Conservation (phyloP, 1,140 invertebrate species). For the Condylostylus longicornis region DNA sequence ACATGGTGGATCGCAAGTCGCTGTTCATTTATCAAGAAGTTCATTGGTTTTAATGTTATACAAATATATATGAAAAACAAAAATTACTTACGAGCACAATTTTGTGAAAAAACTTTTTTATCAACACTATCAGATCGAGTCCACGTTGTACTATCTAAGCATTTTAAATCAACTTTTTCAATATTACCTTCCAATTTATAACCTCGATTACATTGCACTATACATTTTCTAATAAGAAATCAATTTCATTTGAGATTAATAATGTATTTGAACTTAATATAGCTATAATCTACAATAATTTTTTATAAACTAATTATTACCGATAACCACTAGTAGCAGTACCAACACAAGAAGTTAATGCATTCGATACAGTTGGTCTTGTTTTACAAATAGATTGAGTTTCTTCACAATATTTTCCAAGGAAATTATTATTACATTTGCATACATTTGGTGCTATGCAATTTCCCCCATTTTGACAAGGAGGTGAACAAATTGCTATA, state of each 20-base stretch:
- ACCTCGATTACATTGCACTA: slow-evolving; percentile 39
- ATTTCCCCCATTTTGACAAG: slow-evolving; percentile 64
- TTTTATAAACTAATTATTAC: slow-evolving; percentile 45
- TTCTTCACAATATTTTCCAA: slow-evolving; percentile 58
- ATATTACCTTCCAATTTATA: slow-evolving; percentile 50
- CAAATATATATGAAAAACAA: not conserved
- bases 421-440: slow-evolving; percentile 52
- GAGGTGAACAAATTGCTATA: slow-evolving; percentile 53
- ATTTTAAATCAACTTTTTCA: slow-evolving; percentile 39
- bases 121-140: slow-evolving; percentile 35
- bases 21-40: slow-evolving; percentile 23
- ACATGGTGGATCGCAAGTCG: slow-evolving; percentile 57
- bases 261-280: not conserved
- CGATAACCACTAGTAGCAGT: no score
- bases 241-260: not conserved
- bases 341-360: no score
- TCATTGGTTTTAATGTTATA: not conserved
- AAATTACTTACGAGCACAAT: slow-evolving; percentile 42
- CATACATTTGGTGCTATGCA: slow-evolving; percentile 56
- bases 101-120: slow-evolving; percentile 35
- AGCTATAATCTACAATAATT: not conserved
- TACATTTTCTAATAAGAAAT: slow-evolving; percentile 30
- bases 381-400: slow-evolving; percentile 52
- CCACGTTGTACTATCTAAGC: slow-evolving; percentile 46
- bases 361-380: slow-evolving; percentile 44